Conservation (phyloP, 2,888 invertebrate species). For the Caenorhabditis angaria region DNA sequence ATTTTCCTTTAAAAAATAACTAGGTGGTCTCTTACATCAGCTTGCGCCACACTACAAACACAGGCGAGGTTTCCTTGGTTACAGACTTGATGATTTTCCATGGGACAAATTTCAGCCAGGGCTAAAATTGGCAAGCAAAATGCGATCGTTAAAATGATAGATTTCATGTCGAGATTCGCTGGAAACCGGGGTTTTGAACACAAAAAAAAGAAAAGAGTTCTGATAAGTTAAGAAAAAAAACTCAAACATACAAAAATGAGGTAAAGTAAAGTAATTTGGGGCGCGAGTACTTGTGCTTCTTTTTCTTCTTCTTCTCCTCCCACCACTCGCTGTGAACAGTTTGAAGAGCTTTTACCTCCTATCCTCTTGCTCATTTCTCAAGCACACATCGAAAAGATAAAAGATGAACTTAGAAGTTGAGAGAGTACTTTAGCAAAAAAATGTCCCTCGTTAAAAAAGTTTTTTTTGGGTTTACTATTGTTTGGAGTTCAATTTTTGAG, state of each 20-base stretch:
- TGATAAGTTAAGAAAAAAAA: background rate
- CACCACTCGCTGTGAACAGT: background rate
- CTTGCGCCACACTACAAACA: constrained; percentile 51
- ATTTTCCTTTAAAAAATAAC: background rate
- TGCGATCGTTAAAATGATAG: background rate
- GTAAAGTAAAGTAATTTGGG: background rate
- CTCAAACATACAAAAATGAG: background rate
- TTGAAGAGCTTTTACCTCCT: background rate
- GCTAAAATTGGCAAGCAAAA: constrained; percentile 5
- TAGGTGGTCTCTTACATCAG: constrained; percentile 50
- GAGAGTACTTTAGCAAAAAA: too few relatives aligned
- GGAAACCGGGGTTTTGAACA: background rate
- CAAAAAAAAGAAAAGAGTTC: background rate
- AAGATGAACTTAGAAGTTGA: too few relatives aligned
- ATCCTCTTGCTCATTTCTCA: background rate
- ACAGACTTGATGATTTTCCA: constrained; percentile 46
- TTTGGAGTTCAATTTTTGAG: too few relatives aligned
- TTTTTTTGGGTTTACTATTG: too few relatives aligned
- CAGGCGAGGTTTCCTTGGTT: constrained; percentile 28
- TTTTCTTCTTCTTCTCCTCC: background rate
- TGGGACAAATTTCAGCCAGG: constrained; percentile 50
- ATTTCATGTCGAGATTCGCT: background rate
- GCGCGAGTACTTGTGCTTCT: background rate
- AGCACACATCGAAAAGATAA: too few relatives aligned
- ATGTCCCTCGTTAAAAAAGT: too few relatives aligned